These are phyloP conservation scores for Bos indicus DNA, from an alignment of 2,113 vertebrate genomes.

Conservation along the genomic window DNA sequence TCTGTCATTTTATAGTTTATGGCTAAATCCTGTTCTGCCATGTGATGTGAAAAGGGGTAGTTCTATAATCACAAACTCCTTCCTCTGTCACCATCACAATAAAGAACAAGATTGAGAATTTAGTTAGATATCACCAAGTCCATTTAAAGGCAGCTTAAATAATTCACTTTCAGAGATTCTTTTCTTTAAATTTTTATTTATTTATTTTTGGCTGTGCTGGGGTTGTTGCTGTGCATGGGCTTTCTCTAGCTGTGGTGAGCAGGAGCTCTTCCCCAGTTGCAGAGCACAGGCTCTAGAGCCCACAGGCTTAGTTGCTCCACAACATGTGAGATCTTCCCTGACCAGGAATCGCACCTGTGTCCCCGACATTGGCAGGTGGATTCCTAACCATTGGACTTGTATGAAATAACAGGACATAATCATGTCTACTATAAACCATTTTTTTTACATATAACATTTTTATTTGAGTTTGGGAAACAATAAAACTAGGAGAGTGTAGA, in stretches of 20 bases:
- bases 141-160: not conserved
- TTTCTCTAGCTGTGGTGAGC: not conserved
- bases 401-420: not conserved
- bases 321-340: not conserved
- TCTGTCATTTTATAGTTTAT: not conserved
- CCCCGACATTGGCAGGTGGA: not conserved
- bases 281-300: accelerated
- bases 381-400: not conserved
- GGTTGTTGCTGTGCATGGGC: accelerated
- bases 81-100: not conserved
- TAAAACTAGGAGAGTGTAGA: not conserved
- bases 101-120: not conserved
- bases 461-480: not conserved
- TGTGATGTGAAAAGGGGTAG: not conserved
- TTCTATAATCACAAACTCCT: not conserved
- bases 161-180: not conserved
- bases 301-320: accelerated
- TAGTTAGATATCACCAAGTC: not conserved
- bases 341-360: not conserved
- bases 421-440: not conserved
- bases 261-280: not conserved
- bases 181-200: not conserved
- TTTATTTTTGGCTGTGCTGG: not conserved
- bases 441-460: not conserved
- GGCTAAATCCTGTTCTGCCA: not conserved